Conservation (phyloP, 1,140 invertebrate genomes). For the Pectinophora gossypiella region DNA sequence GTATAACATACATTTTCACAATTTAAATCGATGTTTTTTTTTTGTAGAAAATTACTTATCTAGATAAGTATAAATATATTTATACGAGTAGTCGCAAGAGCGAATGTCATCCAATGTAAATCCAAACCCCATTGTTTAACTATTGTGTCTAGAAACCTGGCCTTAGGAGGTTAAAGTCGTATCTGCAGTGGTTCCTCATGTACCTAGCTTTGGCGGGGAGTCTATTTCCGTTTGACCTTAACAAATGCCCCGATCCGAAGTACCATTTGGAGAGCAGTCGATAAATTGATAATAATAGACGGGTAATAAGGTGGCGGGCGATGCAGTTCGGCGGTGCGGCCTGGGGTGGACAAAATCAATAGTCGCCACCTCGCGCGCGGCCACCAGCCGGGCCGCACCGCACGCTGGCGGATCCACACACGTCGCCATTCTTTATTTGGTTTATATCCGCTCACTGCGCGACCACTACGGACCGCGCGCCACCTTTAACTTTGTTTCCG, state of each 20-base stretch:
- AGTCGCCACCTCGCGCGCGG: slow-evolving; percentile 36
- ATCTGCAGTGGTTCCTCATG: no score
- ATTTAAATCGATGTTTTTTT: no score
- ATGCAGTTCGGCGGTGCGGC: slow-evolving; percentile 52
- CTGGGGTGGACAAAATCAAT: slow-evolving; percentile 72
- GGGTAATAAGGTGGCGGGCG: slow-evolving; percentile 37
- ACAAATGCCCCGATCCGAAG: background rate
- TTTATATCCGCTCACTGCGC: slow-evolving; percentile 41
- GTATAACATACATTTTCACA: no score
- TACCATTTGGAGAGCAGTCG: slow-evolving; percentile 32
- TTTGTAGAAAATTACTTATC: no score
- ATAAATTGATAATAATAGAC: slow-evolving; percentile 62
- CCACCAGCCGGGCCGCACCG: slow-evolving; percentile 20
- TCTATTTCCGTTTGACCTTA: background rate
- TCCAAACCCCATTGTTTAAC: no score
- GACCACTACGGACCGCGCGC: slow-evolving; percentile 6
- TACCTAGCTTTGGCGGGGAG: no score
- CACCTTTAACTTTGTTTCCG: no score
- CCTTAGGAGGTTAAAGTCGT: no score
- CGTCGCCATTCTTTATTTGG: slow-evolving; percentile 60
- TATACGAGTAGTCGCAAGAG: no score
- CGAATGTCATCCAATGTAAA: no score
- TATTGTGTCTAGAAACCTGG: no score
- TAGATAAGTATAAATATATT: no score
- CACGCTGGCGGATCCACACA: slow-evolving; percentile 53